Evolutionary conservation across 1,140 invertebrate genomes (phyloP).

Genomic region (Delia radicum): DNA sequence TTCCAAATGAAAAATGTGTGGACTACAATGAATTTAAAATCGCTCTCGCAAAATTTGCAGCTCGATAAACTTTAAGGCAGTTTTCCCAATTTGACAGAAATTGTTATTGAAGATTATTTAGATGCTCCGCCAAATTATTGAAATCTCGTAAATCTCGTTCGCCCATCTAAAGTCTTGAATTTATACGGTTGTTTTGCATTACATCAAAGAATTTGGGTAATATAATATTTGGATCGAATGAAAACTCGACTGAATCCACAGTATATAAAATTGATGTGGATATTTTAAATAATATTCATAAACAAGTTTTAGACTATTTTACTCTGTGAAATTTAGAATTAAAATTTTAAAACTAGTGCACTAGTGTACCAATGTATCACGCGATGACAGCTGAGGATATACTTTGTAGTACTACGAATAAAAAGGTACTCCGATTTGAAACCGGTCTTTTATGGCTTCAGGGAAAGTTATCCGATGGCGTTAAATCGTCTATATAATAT

Average conservation of each 20-base stretch:
- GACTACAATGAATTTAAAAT: not conserved
- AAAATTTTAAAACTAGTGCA: too few species aligned
- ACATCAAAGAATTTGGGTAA: not conserved
- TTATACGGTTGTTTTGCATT: not conserved
- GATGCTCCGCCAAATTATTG: not conserved
- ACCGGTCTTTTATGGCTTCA: not conserved
- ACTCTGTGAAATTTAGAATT: too few species aligned
- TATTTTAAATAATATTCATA: too few species aligned
- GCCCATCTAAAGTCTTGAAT: too few species aligned
- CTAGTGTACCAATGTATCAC: not conserved
- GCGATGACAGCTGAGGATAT: not conserved
- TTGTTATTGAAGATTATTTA: constrained; percentile 16
- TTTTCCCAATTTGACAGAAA: not conserved
- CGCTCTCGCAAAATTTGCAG: not conserved
- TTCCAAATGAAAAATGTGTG: too few species aligned
- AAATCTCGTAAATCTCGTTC: not conserved
- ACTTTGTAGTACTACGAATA: not conserved
- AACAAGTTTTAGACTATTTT: too few species aligned
- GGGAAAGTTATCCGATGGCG: not conserved
- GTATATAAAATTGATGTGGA: too few species aligned
- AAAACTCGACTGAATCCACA: not conserved
- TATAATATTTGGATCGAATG: too few species aligned
- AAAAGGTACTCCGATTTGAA: not conserved
- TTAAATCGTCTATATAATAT: not conserved
- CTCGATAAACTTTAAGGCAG: not conserved